Evolutionary conservation across 2,888 invertebrate species (phyloP).

Genomic region (Nudaria mundana): DNA sequence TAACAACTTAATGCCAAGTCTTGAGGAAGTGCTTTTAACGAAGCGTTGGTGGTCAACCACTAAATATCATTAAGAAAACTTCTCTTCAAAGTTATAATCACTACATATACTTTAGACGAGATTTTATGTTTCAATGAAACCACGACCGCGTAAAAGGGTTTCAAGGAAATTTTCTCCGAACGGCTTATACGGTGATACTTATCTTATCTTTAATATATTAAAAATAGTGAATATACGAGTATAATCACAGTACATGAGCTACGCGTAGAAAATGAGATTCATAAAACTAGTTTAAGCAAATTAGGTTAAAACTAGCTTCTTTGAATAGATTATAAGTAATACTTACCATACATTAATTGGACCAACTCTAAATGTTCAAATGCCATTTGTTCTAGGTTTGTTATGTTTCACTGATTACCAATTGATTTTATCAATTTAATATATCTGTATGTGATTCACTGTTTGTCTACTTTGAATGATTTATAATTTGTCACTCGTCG

Average conservation of each 20-base stretch:
- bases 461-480: slow-evolving; percentile 49
- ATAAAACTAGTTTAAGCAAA: too few relatives aligned
- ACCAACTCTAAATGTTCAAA: too few relatives aligned
- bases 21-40: slow-evolving; percentile 50
- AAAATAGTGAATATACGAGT: too few relatives aligned
- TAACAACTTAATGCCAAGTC: slow-evolving; percentile 41
- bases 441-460: slow-evolving; percentile 45
- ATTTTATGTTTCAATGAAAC: slow-evolving; percentile 44
- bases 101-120: slow-evolving; percentile 39
- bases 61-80: slow-evolving; percentile 48
- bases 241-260: too few relatives aligned
- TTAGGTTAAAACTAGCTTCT: too few relatives aligned
- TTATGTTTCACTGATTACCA: too few relatives aligned
- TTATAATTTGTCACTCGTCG: slow-evolving; percentile 56
- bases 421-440: too few relatives aligned
- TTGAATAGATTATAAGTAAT: too few relatives aligned
- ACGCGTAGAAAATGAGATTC: background rate
- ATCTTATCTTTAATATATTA: too few relatives aligned
- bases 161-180: slow-evolving; percentile 22
- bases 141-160: slow-evolving; percentile 37
- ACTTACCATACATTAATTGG: too few relatives aligned
- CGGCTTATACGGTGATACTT: slow-evolving; percentile 14
- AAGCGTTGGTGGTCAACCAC: slow-evolving; percentile 60
- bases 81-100: slow-evolving; percentile 44
- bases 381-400: too few relatives aligned